phyloP scores from a whole-genome alignment of 2,113 vertebrate species.

The Hystrix brachyura region DNA sequence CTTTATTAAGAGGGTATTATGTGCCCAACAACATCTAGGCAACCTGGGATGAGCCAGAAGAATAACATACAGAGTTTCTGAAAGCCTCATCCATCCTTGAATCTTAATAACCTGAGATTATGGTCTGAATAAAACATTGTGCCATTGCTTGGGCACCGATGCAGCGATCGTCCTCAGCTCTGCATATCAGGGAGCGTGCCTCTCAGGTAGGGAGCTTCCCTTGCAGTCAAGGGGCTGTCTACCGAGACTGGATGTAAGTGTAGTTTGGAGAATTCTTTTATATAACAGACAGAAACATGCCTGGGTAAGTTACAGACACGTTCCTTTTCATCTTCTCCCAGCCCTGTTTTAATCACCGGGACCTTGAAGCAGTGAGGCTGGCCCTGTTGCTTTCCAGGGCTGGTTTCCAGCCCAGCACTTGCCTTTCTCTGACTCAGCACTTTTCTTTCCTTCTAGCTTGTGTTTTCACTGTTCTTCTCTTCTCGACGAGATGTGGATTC shows the following conservation, averaged over 20 bases:
- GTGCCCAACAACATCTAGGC: neutral
- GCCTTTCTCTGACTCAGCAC: neutral
- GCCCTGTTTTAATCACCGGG: neutral
- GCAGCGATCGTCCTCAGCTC: accelerated
- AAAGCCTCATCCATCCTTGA: neutral
- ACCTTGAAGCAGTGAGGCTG: neutral
- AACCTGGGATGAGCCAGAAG: neutral
- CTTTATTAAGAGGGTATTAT: neutral
- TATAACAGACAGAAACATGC: neutral
- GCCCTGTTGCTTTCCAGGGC: neutral
- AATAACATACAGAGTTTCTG: neutral
- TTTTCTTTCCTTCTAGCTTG: no score
- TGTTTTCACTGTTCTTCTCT: neutral
- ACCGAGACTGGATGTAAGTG: neutral
- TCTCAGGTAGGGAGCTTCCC: neutral
- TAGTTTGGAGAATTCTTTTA: neutral
- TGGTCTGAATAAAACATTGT: accelerated
- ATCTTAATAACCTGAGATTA: neutral
- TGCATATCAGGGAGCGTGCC: accelerated
- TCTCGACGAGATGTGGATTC: neutral
- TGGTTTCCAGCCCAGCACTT: neutral
- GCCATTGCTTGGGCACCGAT: accelerated
- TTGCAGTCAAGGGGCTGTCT: neutral
- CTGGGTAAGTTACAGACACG: neutral
- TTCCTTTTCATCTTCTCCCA: neutral